Base-by-base conservation (phyloP, 2,797 vertebrate species). In the Synanceia verrucosa region DNA sequence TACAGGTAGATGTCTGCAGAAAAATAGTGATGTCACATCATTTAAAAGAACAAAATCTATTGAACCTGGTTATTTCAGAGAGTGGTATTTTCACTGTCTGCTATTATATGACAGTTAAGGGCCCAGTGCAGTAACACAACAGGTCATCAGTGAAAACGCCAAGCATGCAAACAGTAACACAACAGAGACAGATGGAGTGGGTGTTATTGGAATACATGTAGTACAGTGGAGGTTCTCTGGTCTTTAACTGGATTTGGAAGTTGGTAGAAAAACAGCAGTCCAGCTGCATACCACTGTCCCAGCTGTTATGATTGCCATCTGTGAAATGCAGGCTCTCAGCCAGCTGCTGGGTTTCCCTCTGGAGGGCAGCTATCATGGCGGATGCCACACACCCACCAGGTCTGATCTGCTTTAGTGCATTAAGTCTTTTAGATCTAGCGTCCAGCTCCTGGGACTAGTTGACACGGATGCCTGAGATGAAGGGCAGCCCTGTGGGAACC, bases 401-500 rank as follows among this genome's bases (percentile, higher is more conserved):
- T 79, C 80, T 56, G 78, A 82, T 84, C 81, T 57, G 78, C 86
- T 79, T 69, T 34, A 86, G 85, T 71, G 87, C 81, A 83, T 74
- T 24, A 52, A 88, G 88, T 89, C 79, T 65, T 73, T 71, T 56
- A 47, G 0, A 13, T 85, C 76, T 75, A 67, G 56, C 41, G 52
- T 70, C 73, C 65, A n/a, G 48, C 33, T 70, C 58, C 43, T 6
- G 1, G 29, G 21, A 10, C 92, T 94, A 97, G 65, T 91, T 93
- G 65, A 96, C 82, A 29, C 96, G 97, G 74, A 97, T 95, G 47
- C 98, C 98, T 52, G 93, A 93, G 89, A 99, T 99, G 85, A 99
- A 99, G 39, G 97, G 98, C 69, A 99, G 94, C 52, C 98, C 97
- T 0, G 97, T 96, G 9, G 95, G 93, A 70, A 99, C 97, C 85